A percentile compares a stretch with the other conserved stretches of the same genome.
Conservation (phyloP, 2,797 vertebrate genomes). For the Psittacula echo region DNA sequence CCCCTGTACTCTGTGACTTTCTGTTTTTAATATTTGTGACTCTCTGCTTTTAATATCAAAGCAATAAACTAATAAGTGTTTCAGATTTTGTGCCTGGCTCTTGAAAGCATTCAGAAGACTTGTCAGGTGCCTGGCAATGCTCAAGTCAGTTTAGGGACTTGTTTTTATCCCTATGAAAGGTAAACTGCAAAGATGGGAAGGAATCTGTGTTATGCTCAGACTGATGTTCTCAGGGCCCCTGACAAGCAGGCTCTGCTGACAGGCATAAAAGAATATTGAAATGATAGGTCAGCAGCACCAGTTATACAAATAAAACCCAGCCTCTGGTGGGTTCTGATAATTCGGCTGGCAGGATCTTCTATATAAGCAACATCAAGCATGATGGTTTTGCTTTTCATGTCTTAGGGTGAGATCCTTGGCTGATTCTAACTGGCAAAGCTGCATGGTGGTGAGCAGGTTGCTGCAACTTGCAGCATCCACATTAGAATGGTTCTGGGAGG, state of each 20-base stretch:
- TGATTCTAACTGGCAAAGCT: not conserved
- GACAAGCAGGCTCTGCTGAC: not conserved
- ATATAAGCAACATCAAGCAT: not conserved
- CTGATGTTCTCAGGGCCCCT: not conserved
- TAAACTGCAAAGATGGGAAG: conserved; percentile 9
- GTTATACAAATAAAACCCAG: not conserved
- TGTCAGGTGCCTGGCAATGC: conserved; percentile 24
- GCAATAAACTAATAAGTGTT: conserved; percentile 11
- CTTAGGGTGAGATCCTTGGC: not conserved
- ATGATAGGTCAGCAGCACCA: not conserved
- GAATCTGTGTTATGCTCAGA: not conserved
- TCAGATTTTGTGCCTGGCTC: conserved; percentile 2
- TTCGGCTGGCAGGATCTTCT: not conserved
- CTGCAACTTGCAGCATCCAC: not conserved
- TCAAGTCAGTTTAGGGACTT: not conserved
- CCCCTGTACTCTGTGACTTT: not conserved
- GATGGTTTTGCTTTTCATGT: not conserved
- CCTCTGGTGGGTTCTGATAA: not conserved
- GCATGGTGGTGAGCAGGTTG: not conserved
- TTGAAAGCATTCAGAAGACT: conserved; percentile 4
- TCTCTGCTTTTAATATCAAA: conserved; percentile 53
- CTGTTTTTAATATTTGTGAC: not conserved
- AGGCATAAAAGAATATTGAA: not conserved
- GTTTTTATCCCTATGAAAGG: not conserved
- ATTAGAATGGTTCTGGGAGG: not conserved